phyloP scores from a whole-genome alignment of 2,888 invertebrate species.

The Urechis unicinctus region DNA sequence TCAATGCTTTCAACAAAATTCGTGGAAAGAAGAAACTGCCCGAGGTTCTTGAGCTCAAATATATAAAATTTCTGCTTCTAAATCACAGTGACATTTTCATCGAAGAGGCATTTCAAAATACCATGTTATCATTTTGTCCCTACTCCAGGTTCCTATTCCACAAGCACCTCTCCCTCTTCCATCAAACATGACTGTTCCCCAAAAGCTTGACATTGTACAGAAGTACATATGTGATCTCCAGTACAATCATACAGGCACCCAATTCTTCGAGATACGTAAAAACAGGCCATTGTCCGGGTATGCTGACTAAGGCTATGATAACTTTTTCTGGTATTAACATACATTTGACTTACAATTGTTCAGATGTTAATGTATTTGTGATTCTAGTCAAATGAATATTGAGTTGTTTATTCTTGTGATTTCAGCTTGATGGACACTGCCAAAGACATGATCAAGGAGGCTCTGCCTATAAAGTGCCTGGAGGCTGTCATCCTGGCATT shows the following conservation, averaged over 20 bases:
- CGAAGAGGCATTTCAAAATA: neutral
- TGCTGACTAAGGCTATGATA: slow-evolving; percentile 12
- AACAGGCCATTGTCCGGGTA: slow-evolving; percentile 47
- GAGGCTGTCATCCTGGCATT: slow-evolving; percentile 50
- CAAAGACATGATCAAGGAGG: slow-evolving; percentile 48
- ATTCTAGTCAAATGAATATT: too few species aligned
- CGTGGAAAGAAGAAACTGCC: slow-evolving; percentile 25
- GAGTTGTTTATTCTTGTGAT: slow-evolving; percentile 12
- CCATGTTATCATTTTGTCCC: too few species aligned
- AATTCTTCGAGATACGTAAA: slow-evolving; percentile 50
- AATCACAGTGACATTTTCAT: neutral
- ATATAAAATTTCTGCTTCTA: neutral
- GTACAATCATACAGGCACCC: slow-evolving; percentile 51
- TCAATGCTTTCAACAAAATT: slow-evolving; percentile 29
- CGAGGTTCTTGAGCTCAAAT: too few species aligned
- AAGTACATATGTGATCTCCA: slow-evolving; percentile 46
- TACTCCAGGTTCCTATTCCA: slow-evolving; percentile 34
- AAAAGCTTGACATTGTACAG: slow-evolving; percentile 34
- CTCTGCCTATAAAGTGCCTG: slow-evolving; percentile 51
- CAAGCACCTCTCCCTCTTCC: slow-evolving; percentile 33
- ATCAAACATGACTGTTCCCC: slow-evolving; percentile 24
- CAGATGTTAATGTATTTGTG: too few species aligned
- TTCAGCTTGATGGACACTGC: slow-evolving; percentile 48
- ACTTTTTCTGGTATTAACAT: too few species aligned
- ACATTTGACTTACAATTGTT: too few species aligned